Conservation (phyloP, 2,113 vertebrate genomes). For the Poicephalus meyeri region DNA sequence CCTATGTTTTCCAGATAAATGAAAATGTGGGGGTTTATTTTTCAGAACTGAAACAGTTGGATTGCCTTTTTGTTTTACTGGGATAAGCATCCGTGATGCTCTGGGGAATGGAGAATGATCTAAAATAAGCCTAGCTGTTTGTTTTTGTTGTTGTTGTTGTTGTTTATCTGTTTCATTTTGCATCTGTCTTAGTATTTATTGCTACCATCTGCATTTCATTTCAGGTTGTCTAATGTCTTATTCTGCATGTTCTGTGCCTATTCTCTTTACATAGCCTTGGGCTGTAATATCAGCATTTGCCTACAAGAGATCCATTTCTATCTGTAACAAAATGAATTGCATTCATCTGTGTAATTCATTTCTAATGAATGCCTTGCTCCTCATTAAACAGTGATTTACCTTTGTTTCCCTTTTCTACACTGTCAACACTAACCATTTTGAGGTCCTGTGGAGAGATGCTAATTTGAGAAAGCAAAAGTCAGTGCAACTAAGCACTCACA, state of each 20-base stretch:
- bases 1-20: background rate
- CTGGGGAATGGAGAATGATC: conserved; percentile 33
- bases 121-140: conserved; percentile 53
- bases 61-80: conserved; percentile 49
- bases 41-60: conserved; percentile 35
- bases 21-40: background rate
- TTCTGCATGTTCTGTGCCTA: conserved; percentile 32
- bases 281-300: conserved; percentile 60
- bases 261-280: conserved; percentile 57
- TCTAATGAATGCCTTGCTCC: conserved; percentile 65
- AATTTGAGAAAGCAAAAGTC: conserved; percentile 58
- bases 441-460: conserved; percentile 55
- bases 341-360: conserved; percentile 69
- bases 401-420: conserved; percentile 58
- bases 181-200: conserved; percentile 65
- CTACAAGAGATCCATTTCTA: conserved; percentile 62
- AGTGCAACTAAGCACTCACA: background rate
- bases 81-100: conserved; percentile 37
- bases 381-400: conserved; percentile 73
- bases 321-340: conserved; percentile 61
- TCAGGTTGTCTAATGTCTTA: conserved; percentile 57
- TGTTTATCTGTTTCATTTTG: conserved; percentile 56
- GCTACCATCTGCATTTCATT: conserved; percentile 62
- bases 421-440: conserved; percentile 53
- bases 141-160: conserved; percentile 4